Base-by-base conservation (phyloP, 2,888 invertebrate genomes). In the Epiblema foenella region DNA sequence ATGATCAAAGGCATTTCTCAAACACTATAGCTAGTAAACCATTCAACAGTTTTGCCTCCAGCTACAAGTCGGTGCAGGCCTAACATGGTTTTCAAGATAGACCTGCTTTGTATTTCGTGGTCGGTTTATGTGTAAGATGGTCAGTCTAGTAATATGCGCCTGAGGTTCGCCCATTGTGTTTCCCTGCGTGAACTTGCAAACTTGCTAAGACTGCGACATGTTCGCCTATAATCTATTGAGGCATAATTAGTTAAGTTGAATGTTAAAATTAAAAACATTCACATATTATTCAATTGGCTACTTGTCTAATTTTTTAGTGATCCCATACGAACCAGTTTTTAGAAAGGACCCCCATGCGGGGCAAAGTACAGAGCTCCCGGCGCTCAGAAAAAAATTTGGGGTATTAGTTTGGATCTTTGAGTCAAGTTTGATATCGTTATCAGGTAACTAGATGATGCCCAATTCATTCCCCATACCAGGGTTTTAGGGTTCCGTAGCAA, bases 131-230 rank as follows among this genome's bases (percentile, higher is more conserved):
- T 67, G 37, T 33, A 46, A 37, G 46, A 59, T 39, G 15, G 17
- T 37, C 58, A 33, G 58, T 49, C 37, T 11, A 33, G 37, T 51
- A 68, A 63, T 64, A 52, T 20, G n/a, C 58, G 59, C 33, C 24
- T 10, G 46, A 60, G 59, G 70, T 20, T 42, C 24, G 18, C 15
- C n/a, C 51, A 64, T 69, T 65, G 59, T 59, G 18, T 12, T 10
- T 11, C 18, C 4, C 39, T 33, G 52, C 24, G 20, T 9, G 42
- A 59, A 52, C 52, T 69, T 29, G 42, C 51, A 52, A 64, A 59
- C 54, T 39, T 24, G 39, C 42, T 33, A n/a, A n/a, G n/a, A 18
- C 20, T 33, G 7, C 37, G 33, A 51, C 33, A 37, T 17, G 59
- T n/a, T 52, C n/a, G 42, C 51, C 8, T 9, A 42, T 65, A 42